Conservation (phyloP, 2,113 vertebrate genomes). For the Heloderma charlesbogerti region DNA sequence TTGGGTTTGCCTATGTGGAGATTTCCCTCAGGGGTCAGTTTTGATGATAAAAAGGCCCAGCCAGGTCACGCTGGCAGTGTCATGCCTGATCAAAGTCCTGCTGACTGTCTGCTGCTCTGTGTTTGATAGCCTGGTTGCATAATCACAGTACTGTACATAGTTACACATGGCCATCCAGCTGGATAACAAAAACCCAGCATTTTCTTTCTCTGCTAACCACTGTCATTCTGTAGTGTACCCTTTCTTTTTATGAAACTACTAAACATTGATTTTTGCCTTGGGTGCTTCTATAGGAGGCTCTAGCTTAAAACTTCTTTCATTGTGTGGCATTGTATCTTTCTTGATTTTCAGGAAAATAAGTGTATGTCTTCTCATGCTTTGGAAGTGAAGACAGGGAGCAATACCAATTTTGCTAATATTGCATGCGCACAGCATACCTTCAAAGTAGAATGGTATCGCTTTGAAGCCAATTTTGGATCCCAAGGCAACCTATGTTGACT, state of each 20-base stretch:
- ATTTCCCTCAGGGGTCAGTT: not conserved
- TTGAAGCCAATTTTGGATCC: not conserved
- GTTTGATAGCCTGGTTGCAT: constrained; percentile 56
- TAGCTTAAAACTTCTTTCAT: constrained; percentile 39
- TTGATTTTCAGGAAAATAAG: constrained; percentile 37
- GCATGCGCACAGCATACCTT: not conserved
- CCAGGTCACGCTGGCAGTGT: not conserved
- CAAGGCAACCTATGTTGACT: not conserved
- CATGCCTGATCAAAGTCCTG: not conserved
- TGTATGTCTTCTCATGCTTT: constrained; percentile 35
- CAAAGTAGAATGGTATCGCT: not conserved
- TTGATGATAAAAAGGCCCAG: not conserved
- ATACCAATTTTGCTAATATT: not conserved
- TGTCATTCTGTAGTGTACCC: constrained; percentile 33
- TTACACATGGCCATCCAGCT: constrained; percentile 49
- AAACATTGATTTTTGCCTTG: constrained; percentile 65
- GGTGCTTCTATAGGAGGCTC: constrained; percentile 44
- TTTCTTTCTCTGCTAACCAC: constrained; percentile 60
- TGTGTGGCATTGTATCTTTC: not conserved
- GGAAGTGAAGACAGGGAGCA: constrained; percentile 33
- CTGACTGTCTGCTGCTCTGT: constrained; percentile 32
- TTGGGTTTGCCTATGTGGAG: not conserved
- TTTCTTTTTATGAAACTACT: constrained; percentile 54
- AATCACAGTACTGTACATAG: constrained; percentile 69
- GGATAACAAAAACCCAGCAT: constrained; percentile 67